These are phyloP conservation scores for Phocoena phocoena DNA, from an alignment of 2,113 vertebrate genomes.

Conservation along the genomic window DNA sequence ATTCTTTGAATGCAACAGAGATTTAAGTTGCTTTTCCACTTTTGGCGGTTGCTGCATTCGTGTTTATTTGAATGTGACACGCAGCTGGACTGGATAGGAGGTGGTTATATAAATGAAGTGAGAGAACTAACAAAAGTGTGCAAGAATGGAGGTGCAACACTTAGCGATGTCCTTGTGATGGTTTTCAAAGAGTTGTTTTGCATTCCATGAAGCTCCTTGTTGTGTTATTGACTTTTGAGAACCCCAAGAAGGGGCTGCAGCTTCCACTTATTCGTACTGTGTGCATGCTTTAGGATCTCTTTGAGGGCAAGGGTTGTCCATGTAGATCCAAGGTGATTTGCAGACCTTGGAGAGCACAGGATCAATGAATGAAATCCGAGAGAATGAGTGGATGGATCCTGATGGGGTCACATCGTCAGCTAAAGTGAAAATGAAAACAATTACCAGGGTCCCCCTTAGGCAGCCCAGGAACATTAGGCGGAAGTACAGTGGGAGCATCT, in stretches of 20 bases:
- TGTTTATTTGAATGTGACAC: constrained; percentile 17
- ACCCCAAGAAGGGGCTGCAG: background rate
- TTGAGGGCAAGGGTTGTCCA: background rate
- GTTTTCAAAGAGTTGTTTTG: background rate
- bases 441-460: background rate
- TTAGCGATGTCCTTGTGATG: background rate
- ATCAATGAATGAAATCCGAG: background rate
- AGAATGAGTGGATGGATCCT: background rate
- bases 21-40: constrained; percentile 1
- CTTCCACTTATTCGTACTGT: background rate
- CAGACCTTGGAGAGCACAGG: background rate
- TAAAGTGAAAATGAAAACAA: constrained; percentile 2
- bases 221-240: background rate
- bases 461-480: background rate
- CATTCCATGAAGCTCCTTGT: background rate
- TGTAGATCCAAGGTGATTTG: background rate
- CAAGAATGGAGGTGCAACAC: background rate
- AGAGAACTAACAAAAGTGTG: background rate
- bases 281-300: background rate
- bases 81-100: background rate
- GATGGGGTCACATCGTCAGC: background rate
- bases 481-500: background rate
- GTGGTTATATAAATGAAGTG: background rate
- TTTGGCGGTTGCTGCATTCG: background rate
- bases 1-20: background rate